Evolutionary conservation across 2,797 vertebrate genomes (phyloP).

Genomic region (Emys orbicularis): DNA sequence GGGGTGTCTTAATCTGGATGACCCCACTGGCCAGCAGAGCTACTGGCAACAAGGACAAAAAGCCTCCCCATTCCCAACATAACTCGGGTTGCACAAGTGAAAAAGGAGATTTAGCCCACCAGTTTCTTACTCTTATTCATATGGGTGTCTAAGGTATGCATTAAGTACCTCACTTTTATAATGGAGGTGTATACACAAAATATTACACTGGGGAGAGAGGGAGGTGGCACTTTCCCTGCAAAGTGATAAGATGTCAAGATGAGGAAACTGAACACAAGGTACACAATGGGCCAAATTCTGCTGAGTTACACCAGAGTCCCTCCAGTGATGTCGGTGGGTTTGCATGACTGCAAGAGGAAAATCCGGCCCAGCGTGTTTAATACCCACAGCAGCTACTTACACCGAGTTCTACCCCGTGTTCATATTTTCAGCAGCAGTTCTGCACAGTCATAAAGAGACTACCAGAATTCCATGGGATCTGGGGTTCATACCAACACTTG

Average conservation of each 20-base stretch:
- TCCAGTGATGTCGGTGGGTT: background rate
- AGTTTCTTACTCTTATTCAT: background rate
- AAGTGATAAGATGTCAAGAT: background rate
- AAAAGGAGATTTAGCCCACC: rapidly evolving
- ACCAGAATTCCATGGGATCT: background rate
- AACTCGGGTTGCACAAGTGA: background rate
- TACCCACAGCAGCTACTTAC: background rate
- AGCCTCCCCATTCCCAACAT: background rate
- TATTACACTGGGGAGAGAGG: rapidly evolving
- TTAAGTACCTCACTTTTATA: background rate
- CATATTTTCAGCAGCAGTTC: rapidly evolving
- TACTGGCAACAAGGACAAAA: background rate
- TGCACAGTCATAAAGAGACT: rapidly evolving
- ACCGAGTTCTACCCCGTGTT: background rate
- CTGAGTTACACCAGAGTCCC: rapidly evolving
- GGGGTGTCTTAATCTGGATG: background rate
- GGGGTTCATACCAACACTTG: background rate
- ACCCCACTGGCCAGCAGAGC: background rate
- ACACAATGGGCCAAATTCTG: background rate
- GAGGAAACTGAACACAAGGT: background rate
- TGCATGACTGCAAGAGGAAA: background rate
- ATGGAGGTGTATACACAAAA: background rate
- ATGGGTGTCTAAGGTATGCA: rapidly evolving
- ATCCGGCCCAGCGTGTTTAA: background rate
- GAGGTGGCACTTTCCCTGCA: background rate